Evolutionary conservation across 2,888 invertebrate genomes (phyloP).

Genomic region (Peribatodes rhomboidaria): DNA sequence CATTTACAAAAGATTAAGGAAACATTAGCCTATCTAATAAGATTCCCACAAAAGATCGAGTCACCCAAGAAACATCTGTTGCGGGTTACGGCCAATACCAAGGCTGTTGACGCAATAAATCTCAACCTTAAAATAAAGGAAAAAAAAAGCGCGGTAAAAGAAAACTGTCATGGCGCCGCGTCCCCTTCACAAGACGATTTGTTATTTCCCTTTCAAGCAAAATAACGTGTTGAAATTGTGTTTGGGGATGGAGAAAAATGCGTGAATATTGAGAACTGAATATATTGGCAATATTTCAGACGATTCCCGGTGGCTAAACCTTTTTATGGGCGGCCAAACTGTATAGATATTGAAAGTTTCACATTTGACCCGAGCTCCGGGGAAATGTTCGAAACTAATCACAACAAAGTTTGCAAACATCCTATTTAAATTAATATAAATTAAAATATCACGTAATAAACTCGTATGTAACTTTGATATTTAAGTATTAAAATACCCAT

Average conservation of each 20-base stretch:
- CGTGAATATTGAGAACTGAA: slow-evolving; percentile 47
- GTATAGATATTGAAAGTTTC: slow-evolving; percentile 29
- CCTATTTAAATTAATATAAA: not conserved
- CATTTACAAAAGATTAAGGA: slow-evolving; percentile 39
- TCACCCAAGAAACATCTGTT: slow-evolving; percentile 63
- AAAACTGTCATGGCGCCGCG: slow-evolving; percentile 61
- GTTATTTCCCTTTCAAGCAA: slow-evolving; percentile 59
- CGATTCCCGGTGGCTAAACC: slow-evolving; percentile 33
- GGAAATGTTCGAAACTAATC: slow-evolving; percentile 20
- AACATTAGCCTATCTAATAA: slow-evolving; percentile 47
- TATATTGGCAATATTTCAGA: slow-evolving; percentile 45
- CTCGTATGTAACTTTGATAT: not conserved
- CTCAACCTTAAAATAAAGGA: slow-evolving; percentile 57
- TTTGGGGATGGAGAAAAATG: slow-evolving; percentile 43
- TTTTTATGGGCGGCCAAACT: slow-evolving; percentile 34
- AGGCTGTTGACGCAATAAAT: slow-evolving; percentile 65
- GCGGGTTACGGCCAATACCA: slow-evolving; percentile 58
- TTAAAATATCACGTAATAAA: not conserved
- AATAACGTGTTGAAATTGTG: slow-evolving; percentile 49
- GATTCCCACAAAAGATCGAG: slow-evolving; percentile 44
- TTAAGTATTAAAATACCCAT: not conserved
- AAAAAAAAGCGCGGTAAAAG: slow-evolving; percentile 39
- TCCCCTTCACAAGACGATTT: slow-evolving; percentile 53
- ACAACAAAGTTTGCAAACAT: not conserved
- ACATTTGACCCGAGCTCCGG: slow-evolving; percentile 8